phyloP scores from a whole-genome alignment of 1,140 invertebrate genomes.

The Meloidogyne chitwoodi region DNA sequence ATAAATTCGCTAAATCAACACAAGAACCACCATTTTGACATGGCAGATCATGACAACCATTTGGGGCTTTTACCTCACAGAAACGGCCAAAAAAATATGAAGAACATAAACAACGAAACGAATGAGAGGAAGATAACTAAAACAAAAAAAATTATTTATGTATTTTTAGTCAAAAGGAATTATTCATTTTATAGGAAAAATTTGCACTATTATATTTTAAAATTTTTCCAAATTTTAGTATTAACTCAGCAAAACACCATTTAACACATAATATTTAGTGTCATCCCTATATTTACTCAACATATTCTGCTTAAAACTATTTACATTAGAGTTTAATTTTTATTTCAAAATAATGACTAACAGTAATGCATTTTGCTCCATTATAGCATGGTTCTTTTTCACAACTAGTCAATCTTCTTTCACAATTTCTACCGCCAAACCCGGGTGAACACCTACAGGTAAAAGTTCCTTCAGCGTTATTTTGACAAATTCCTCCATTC shows the following conservation, averaged over 20 bases:
- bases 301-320: too few species aligned
- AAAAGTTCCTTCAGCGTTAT: slow-evolving; percentile 50
- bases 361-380: slow-evolving; percentile 21
- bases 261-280: too few species aligned
- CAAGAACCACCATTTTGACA: slow-evolving; percentile 35
- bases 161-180: too few species aligned
- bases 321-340: not conserved
- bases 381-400: slow-evolving; percentile 29
- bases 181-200: too few species aligned
- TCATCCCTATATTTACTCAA: too few species aligned
- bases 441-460: slow-evolving; percentile 57
- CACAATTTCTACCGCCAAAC: slow-evolving; percentile 49
- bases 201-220: too few species aligned
- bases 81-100: slow-evolving; percentile 25
- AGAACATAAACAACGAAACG: slow-evolving; percentile 29
- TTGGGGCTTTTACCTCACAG: slow-evolving; percentile 20
- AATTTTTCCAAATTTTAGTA: too few species aligned
- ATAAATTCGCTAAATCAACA: not conserved
- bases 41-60: slow-evolving; percentile 20
- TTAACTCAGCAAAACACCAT: too few species aligned
- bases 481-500: slow-evolving; percentile 26
- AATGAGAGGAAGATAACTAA: not conserved
- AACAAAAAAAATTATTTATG: not conserved
- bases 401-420: slow-evolving; percentile 22
- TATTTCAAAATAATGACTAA: not conserved